These are phyloP conservation scores for Stegophylla sp. DNA, from an alignment of 2,888 invertebrate genomes.

Conservation along the genomic window DNA sequence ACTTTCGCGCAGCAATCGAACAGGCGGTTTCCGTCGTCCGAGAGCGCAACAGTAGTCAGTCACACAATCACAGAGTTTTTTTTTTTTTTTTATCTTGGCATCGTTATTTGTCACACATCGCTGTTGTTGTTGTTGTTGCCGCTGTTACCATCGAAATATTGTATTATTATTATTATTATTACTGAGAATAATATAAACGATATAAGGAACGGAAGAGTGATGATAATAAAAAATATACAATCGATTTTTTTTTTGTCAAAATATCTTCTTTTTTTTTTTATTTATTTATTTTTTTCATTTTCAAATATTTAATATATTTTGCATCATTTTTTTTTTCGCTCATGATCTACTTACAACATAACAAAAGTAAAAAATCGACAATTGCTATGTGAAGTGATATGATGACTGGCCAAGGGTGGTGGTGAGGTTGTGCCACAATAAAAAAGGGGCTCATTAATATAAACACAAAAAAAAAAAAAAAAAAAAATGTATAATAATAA, in stretches of 20 bases:
- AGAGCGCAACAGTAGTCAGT: background rate
- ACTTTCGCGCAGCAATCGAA: background rate
- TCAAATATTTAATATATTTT: conserved; percentile 46
- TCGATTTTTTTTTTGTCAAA: conserved; percentile 48
- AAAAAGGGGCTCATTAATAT: conserved; percentile 17
- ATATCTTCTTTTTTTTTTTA: conserved; percentile 44
- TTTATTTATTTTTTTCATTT: conserved; percentile 55
- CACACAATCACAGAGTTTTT: no score
- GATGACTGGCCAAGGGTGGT: conserved; percentile 54
- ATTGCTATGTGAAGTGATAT: conserved; percentile 59
- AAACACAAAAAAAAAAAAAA: conserved; percentile 32
- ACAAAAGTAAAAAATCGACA: conserved; percentile 57
- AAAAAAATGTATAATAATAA: background rate
- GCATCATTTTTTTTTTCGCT: conserved; percentile 40
- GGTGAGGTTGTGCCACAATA: conserved; percentile 54
- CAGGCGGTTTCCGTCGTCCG: background rate
- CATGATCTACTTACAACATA: conserved; percentile 59
- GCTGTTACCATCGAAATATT: background rate
- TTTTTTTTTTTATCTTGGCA: no score
- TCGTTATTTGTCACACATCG: no score
- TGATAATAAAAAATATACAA: conserved; percentile 8
- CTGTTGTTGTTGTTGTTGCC: no score
- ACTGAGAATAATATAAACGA: background rate
- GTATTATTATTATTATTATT: background rate
- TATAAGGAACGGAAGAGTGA: background rate